Conservation (phyloP, 2,888 invertebrate species). For the Parnassius glacialis region DNA sequence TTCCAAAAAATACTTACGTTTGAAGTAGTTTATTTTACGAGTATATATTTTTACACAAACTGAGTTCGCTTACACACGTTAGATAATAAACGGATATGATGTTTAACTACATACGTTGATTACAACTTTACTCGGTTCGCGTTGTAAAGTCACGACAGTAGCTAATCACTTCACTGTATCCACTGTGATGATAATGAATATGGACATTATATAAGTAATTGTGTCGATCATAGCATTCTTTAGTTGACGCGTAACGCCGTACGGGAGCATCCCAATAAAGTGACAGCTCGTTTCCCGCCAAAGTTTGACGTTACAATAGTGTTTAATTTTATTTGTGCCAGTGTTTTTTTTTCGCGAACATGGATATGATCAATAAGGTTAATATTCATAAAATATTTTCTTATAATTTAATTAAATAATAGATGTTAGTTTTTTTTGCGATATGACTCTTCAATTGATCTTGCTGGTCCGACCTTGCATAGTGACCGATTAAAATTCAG, state of each 20-base stretch:
- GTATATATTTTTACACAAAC: no score
- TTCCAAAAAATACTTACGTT: no score
- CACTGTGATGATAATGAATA: constrained; percentile 20
- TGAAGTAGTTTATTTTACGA: no score
- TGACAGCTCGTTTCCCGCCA: constrained; percentile 34
- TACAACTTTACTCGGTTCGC: not conserved
- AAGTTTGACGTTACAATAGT: constrained; percentile 35
- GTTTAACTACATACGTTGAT: not conserved
- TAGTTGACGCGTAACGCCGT: constrained; percentile 29
- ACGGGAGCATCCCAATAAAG: constrained; percentile 26
- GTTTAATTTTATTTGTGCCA: constrained; percentile 26
- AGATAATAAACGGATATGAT: not conserved
- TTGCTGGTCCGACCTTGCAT: constrained; percentile 6
- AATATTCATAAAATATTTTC: constrained; percentile 8
- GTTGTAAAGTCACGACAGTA: constrained; percentile 12
- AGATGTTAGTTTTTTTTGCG: not conserved
- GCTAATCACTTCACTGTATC: constrained; percentile 14
- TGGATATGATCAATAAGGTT: constrained; percentile 30
- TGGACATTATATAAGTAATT: constrained; percentile 23
- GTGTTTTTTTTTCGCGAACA: constrained; percentile 21
- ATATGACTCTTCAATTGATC: constrained; percentile 7
- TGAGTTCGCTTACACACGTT: no score
- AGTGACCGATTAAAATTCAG: constrained; percentile 3
- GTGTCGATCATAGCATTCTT: constrained; percentile 13
- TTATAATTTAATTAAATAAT: not conserved